Evolutionary conservation across 1,140 invertebrate genomes (phyloP).

Genomic region (Melitaea cinxia): DNA sequence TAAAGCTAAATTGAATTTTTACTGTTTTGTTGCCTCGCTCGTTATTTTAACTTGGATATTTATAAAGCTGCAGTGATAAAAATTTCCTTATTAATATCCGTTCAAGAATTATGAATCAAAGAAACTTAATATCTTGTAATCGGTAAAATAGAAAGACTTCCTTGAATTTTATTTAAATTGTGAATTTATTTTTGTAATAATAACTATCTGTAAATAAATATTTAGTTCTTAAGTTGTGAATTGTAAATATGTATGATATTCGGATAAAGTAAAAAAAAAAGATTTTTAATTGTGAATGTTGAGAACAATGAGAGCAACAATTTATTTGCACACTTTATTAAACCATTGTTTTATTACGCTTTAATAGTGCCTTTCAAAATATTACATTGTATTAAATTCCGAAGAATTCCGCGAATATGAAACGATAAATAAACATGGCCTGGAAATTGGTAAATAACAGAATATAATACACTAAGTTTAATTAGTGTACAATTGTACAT

Average conservation of each 20-base stretch:
- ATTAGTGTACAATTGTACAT: constrained; percentile 64
- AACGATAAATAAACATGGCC: background rate
- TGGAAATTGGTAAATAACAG: constrained; percentile 7
- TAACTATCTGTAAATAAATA: no score
- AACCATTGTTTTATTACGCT: no score
- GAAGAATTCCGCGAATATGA: background rate
- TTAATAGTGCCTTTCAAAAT: no score
- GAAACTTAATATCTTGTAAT: constrained; percentile 6
- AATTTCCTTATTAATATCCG: constrained; percentile 32
- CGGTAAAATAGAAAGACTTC: constrained; percentile 11
- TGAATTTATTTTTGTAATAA: background rate
- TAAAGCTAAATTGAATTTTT: constrained; percentile 34
- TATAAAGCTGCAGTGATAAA: constrained; percentile 17
- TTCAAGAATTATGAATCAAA: constrained; percentile 20
- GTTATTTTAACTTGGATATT: constrained; percentile 26
- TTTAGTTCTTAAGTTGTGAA: no score
- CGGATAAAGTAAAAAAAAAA: no score
- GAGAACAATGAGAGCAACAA: no score
- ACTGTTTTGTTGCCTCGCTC: constrained; percentile 18
- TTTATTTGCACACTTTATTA: no score
- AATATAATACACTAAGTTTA: constrained; percentile 51
- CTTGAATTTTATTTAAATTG: constrained; percentile 19
- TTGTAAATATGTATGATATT: no score
- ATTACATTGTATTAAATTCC: no score
- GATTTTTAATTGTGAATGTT: no score